Conservation (phyloP, 2,113 vertebrate species). For the Zootoca vivipara region DNA sequence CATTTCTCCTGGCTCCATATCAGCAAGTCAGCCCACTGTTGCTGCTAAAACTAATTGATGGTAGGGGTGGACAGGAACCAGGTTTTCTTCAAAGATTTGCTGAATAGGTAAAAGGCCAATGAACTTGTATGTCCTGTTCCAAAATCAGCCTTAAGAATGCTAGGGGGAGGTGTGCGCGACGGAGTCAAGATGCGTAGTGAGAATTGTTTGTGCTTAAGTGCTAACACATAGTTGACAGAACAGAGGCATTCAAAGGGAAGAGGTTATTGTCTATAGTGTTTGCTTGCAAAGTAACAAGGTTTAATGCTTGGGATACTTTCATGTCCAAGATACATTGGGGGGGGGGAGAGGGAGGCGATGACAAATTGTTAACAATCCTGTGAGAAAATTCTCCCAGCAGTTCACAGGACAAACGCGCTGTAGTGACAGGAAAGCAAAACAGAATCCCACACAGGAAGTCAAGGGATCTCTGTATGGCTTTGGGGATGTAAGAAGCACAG, state of each 20-base stretch:
- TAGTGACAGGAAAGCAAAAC: constrained; percentile 60
- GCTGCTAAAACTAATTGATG: background rate
- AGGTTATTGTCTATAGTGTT: constrained; percentile 55
- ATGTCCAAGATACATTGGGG: constrained; percentile 41
- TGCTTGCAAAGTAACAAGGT: constrained; percentile 49
- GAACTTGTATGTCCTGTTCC: background rate
- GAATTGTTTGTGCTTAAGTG: background rate
- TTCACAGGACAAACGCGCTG: constrained; percentile 66
- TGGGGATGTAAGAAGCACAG: constrained; percentile 76
- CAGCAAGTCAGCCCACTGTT: background rate
- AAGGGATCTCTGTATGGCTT: constrained; percentile 50
- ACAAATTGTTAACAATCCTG: constrained; percentile 74
- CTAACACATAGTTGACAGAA: background rate
- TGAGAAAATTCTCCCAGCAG: constrained; percentile 67
- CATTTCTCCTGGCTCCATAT: background rate
- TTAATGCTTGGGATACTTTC: constrained; percentile 10
- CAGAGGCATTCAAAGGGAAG: constrained; percentile 32
- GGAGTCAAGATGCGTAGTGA: background rate
- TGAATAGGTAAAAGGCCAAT: background rate
- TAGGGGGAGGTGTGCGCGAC: background rate
- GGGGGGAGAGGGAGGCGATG: constrained; percentile 64
- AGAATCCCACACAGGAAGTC: constrained; percentile 76
- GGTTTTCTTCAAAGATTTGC: background rate
- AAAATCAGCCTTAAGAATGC: background rate
- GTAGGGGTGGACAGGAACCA: background rate